Base-by-base conservation (phyloP, 2,797 vertebrate genomes). In the Moxostoma hubbsi region DNA sequence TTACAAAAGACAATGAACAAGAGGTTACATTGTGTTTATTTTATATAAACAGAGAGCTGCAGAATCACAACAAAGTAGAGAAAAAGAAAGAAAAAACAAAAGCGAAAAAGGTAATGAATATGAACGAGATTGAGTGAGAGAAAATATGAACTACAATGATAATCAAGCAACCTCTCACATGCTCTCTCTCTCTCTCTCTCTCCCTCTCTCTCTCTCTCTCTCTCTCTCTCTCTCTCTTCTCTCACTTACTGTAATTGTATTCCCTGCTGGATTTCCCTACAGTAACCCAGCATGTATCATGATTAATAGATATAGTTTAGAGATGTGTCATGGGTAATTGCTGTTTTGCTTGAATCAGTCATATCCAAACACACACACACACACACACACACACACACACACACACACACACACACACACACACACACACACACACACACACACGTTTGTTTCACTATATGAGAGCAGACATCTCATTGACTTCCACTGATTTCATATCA, bases 271-370 rank as follows among this genome's bases (percentile, higher is more conserved):
- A 68, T 62, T 47, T 11, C 59, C 71, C 62, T 7, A 51, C 61
- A 64, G 70, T 43, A 73, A 4, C 74, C 59, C 75, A 75, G 71
- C 61, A 24, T 24, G 69, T 18, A 57, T 79, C 63, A 81, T 81
- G 11, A 84, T 81, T 84, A 79, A 75, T 84, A 71, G 71, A 84
- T 75, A 53, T n/a, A 75, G 64, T 75, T 81, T 73, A 81, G 47
- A 72, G 57, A 69, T 84, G 78, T 73, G 73, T 59, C 54, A 66
- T 43, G 6, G 53, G 50, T 58, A 51, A 72, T 18, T 71, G 18
- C 55, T 55, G 43, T 9, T 61, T 51, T 62, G 36, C 16, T 18
- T 45, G 46, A 66, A 45, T 58, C 62, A 43, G 18, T 16, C 47
- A 67, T 50, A 73, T 2, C 0, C 68, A 65, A 10, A 43, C 51